Percentiles rank a stretch among this genome's conserved stretches.
Evolutionary conservation across 2,113 vertebrate species (phyloP).

Genomic region (Lampris megalopsis): DNA sequence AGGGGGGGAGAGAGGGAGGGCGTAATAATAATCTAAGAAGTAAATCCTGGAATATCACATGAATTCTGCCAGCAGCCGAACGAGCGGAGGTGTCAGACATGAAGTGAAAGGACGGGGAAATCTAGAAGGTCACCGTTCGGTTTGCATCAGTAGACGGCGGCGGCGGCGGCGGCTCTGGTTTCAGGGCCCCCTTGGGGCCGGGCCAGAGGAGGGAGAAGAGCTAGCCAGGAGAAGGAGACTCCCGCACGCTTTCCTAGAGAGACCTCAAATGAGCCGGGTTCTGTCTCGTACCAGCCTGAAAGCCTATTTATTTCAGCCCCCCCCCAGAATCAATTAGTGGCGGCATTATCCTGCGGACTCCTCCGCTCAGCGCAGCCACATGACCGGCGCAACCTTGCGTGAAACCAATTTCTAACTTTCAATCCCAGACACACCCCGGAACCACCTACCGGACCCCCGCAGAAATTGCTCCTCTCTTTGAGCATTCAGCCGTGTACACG

Average conservation of each 20-base stretch:
- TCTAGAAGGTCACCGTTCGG: constrained; percentile 69
- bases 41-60: constrained; percentile 60
- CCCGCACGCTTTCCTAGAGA: constrained; percentile 35
- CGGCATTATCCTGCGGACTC: constrained; percentile 81
- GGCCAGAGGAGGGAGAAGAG: constrained; percentile 14
- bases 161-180: constrained; percentile 58
- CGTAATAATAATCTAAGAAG: constrained; percentile 48
- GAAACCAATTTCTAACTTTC: constrained; percentile 81
- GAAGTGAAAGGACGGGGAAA: constrained; percentile 59
- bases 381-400: constrained; percentile 79
- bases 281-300: constrained; percentile 62
- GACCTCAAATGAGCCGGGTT: constrained; percentile 57
- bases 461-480: constrained; percentile 48
- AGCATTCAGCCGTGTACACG: constrained; percentile 11
- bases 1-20: not conserved
- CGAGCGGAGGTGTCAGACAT: constrained; percentile 41
- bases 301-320: constrained; percentile 80
- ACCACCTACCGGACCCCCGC: constrained; percentile 66
- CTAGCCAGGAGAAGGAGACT: constrained; percentile 3
- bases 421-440: constrained; percentile 61
- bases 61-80: constrained; percentile 55
- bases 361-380: constrained; percentile 76
- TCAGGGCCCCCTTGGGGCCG: constrained; percentile 46
- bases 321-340: constrained; percentile 82
- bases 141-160: constrained; percentile 65